Evolutionary conservation across 2,113 vertebrate genomes (phyloP).

Genomic region (Notarius lentiginosus): DNA sequence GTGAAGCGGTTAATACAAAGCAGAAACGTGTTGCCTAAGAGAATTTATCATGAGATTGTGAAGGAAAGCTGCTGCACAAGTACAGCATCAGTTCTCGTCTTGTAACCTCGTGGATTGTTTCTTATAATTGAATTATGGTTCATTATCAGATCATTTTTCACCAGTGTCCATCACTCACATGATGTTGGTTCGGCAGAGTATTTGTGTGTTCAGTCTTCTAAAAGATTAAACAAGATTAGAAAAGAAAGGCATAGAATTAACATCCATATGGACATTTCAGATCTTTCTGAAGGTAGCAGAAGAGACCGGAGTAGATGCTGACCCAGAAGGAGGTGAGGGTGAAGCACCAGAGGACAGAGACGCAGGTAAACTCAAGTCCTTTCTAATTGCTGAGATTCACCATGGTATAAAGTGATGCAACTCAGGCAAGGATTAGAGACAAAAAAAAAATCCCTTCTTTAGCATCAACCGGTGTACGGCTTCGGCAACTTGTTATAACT

Average conservation of each 20-base stretch:
- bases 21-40: not conserved
- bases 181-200: conserved; percentile 9
- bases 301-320: conserved; percentile 60
- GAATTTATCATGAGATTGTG: conserved; percentile 13
- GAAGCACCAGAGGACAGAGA: conserved; percentile 46
- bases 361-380: conserved; percentile 56
- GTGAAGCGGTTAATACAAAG: conserved; percentile 58
- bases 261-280: conserved; percentile 60
- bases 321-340: conserved; percentile 57
- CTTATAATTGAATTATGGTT: not conserved
- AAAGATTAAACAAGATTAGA: conserved; percentile 29
- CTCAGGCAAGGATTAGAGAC: not conserved
- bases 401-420: not conserved
- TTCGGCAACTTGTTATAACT: not conserved
- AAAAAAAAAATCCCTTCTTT: not conserved
- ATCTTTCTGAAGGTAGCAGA: conserved; percentile 86
- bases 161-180: not conserved
- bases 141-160: not conserved
- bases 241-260: not conserved
- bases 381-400: not conserved
- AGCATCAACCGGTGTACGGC: not conserved
- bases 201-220: conserved; percentile 48
- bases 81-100: not conserved
- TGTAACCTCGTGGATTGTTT: not conserved
- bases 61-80: not conserved